Percentiles rank a stretch among this genome's conserved stretches.
phyloP scores from a whole-genome alignment of 2,113 vertebrate species.

The Bostrychus sinensis region DNA sequence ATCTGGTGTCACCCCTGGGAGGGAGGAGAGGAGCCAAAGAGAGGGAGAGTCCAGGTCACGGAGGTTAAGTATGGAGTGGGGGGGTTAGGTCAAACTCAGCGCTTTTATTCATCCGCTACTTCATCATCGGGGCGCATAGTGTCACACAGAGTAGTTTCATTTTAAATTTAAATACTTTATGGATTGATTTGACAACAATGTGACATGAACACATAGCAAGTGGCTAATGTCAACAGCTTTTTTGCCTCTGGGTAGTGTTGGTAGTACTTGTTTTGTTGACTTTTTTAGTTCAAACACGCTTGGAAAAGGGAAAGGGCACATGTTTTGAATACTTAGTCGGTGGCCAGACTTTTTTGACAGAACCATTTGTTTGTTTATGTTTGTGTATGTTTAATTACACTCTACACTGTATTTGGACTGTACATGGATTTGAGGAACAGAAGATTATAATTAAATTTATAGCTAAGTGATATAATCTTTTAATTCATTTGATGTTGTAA shows the following conservation, averaged over 20 bases:
- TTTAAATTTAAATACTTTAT: neutral
- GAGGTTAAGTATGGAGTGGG: slow-evolving; percentile 79
- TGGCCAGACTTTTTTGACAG: too few relatives aligned
- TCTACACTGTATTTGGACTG: too few relatives aligned
- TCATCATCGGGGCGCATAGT: slow-evolving; percentile 19
- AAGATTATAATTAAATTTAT: too few relatives aligned
- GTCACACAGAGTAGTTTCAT: slow-evolving; percentile 13
- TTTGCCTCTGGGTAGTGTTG: neutral
- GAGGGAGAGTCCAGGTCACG: slow-evolving; percentile 74
- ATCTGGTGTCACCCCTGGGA: slow-evolving; percentile 78
- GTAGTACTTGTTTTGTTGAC: neutral
- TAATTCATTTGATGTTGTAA: too few relatives aligned
- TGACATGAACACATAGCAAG: neutral
- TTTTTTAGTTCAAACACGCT: too few relatives aligned
- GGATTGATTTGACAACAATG: neutral
- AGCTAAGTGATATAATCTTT: too few relatives aligned
- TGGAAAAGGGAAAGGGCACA: too few relatives aligned
- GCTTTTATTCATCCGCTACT: slow-evolving; percentile 18
- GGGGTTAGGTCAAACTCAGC: slow-evolving; percentile 60
- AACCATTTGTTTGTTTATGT: too few relatives aligned
- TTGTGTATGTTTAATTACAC: too few relatives aligned
- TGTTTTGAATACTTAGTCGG: too few relatives aligned
- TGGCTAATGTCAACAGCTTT: neutral
- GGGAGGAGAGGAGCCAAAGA: slow-evolving; percentile 49
- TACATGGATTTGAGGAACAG: too few relatives aligned